Conservation (phyloP, 1,140 invertebrate species). For the Matsumurasca onukii region DNA sequence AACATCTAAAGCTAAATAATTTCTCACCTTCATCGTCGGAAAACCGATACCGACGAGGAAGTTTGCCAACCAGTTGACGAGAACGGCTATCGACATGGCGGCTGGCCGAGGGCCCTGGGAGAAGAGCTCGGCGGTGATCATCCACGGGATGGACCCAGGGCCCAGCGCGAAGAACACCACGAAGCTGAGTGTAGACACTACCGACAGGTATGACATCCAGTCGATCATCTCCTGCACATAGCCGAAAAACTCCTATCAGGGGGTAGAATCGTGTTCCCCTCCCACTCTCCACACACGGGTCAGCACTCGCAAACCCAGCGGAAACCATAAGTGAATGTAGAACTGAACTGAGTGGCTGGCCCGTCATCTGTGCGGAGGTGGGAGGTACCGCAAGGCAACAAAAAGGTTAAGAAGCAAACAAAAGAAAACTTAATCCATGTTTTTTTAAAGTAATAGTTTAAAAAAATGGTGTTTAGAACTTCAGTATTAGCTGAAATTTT, state of each 20-base stretch:
- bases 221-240: constrained; percentile 96
- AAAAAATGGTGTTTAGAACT: no score
- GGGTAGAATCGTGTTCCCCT: constrained; percentile 53
- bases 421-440: constrained; percentile 36
- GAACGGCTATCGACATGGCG: constrained; percentile 96
- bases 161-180: constrained; percentile 97
- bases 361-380: no score
- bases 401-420: constrained; percentile 49
- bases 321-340: not conserved
- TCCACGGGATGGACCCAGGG: constrained; percentile 96
- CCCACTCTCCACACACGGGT: no score
- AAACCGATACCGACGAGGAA: constrained; percentile 96
- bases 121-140: constrained; percentile 98
- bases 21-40: constrained; percentile 82
- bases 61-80: constrained; percentile 98
- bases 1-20: not conserved
- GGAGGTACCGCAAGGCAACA: no score
- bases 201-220: constrained; percentile 96
- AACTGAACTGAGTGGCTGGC: not conserved
- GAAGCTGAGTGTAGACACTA: constrained; percentile 90
- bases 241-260: constrained; percentile 90
- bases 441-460: no score
- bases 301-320: not conserved
- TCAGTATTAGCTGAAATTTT: no score
- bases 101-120: constrained; percentile 94